Percentiles rank a stretch among this genome's conserved stretches.
phyloP scores from a whole-genome alignment of 2,888 invertebrate genomes.

The Phania funesta region DNA sequence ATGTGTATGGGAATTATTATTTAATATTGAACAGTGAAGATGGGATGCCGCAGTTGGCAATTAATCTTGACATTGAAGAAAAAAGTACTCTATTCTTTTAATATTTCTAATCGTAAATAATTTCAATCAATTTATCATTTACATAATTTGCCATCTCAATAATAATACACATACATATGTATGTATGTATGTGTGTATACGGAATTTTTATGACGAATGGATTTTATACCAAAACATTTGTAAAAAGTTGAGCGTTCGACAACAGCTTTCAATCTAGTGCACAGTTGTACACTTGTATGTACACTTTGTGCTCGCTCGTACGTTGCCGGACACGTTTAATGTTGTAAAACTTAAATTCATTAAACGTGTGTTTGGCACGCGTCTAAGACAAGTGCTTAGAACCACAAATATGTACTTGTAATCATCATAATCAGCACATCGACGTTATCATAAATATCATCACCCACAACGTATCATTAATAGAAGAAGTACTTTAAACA shows the following conservation, averaged over 20 bases:
- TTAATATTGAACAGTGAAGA: constrained; percentile 27
- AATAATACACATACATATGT: neutral
- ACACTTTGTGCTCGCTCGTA: neutral
- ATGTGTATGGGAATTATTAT: neutral
- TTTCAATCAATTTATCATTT: neutral
- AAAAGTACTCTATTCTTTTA: neutral
- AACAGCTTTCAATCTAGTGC: neutral
- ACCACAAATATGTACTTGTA: constrained; percentile 60
- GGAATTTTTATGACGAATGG: too few species aligned
- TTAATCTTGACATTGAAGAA: constrained; percentile 61
- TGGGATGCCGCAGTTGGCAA: constrained; percentile 56
- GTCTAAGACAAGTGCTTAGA: constrained; percentile 74
- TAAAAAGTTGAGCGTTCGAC: too few species aligned
- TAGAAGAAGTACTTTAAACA: constrained; percentile 55
- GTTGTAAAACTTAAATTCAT: constrained; percentile 2
- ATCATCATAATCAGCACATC: constrained; percentile 55
- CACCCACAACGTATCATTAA: constrained; percentile 53
- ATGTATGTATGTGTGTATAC: neutral
- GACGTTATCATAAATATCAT: constrained; percentile 27
- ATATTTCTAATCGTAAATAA: neutral
- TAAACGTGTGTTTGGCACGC: constrained; percentile 76
- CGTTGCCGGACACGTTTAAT: neutral
- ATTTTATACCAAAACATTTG: too few species aligned
- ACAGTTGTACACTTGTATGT: neutral
- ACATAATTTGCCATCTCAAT: too few species aligned